These are phyloP conservation scores for Ceraclea dissimilis DNA, from an alignment of 2,888 invertebrate species.

Conservation along the genomic window DNA sequence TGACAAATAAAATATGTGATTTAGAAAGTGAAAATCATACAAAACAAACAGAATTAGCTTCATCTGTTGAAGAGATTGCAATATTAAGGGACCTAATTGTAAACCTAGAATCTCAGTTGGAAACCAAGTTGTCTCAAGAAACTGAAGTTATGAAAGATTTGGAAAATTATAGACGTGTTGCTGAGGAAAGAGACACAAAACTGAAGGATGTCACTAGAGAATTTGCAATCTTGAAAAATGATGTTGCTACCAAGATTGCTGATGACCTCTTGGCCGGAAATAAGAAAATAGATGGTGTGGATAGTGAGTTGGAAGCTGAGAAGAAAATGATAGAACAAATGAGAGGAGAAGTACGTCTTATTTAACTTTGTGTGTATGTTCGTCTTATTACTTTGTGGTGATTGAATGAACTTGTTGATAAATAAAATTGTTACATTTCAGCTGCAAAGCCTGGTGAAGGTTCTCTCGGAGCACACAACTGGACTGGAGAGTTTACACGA, in stretches of 20 bases:
- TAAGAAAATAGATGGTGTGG: conserved; percentile 29
- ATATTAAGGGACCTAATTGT: conserved; percentile 69
- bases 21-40: conserved; percentile 55
- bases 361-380: not conserved
- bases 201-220: conserved; percentile 50
- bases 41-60: conserved; percentile 63
- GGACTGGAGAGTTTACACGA: conserved; percentile 67
- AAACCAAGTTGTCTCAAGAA: conserved; percentile 57
- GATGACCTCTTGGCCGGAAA: conserved; percentile 35
- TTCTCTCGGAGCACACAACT: conserved; percentile 62
- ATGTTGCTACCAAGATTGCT: conserved; percentile 38
- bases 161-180: conserved; percentile 47
- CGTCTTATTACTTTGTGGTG: not conserved
- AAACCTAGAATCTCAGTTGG: conserved; percentile 68
- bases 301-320: conserved; percentile 26
- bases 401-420: too few relatives aligned
- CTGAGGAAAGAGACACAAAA: conserved; percentile 49
- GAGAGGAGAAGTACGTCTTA: conserved; percentile 36
- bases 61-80: conserved; percentile 67
- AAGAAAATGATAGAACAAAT: conserved; percentile 35
- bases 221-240: conserved; percentile 45
- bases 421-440: too few relatives aligned
- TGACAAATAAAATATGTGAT: conserved; percentile 54
- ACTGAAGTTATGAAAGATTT: conserved; percentile 53
- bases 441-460: conserved; percentile 58